Evolutionary conservation across 2,113 vertebrate species (phyloP).

Genomic region (Sigmodon hispidus): DNA sequence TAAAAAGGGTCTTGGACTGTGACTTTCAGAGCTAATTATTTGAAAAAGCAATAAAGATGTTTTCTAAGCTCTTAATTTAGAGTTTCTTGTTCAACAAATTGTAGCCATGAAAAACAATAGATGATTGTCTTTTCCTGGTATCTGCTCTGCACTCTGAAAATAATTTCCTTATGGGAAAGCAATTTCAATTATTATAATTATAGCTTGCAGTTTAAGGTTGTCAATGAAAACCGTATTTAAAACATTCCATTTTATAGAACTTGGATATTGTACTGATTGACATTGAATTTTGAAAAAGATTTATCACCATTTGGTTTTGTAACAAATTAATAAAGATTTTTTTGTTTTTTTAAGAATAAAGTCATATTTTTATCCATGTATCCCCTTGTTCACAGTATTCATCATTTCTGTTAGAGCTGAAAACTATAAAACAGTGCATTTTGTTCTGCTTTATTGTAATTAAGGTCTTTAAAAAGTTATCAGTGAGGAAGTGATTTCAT

Average conservation of each 20-base stretch:
- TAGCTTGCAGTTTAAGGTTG: conserved; percentile 3
- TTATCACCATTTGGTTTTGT: background rate
- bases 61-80: conserved; percentile 73
- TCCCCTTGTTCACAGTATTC: background rate
- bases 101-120: conserved; percentile 62
- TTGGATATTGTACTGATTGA: background rate
- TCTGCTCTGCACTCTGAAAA: conserved; percentile 42
- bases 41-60: conserved; percentile 58
- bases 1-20: conserved; percentile 3
- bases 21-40: conserved; percentile 69
- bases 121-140: conserved; percentile 65
- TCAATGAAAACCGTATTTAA: conserved; percentile 53
- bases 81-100: conserved; percentile 59
- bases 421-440: background rate
- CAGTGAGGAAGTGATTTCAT: background rate
- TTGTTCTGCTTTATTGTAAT: background rate
- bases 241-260: background rate
- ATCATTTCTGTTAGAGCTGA: background rate
- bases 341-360: too few species aligned
- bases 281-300: conserved; percentile 35
- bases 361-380: too few species aligned
- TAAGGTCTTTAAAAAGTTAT: conserved; percentile 19
- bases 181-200: conserved; percentile 59
- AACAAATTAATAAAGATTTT: conserved; percentile 35
- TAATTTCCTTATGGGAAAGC: conserved; percentile 61